Evolutionary conservation across 2,113 vertebrate genomes (phyloP).

Genomic region (Larimichthys crocea): DNA sequence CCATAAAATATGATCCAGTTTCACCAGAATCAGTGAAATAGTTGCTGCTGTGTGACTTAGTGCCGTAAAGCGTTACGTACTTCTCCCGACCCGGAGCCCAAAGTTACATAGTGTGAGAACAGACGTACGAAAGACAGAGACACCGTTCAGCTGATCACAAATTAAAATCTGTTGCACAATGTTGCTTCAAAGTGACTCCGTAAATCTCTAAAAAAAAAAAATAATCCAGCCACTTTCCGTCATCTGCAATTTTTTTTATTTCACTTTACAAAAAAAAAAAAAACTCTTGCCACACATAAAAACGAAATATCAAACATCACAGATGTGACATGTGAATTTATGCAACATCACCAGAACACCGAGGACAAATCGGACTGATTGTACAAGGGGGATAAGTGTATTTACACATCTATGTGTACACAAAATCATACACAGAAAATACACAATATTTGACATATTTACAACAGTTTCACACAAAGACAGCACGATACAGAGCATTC

Average conservation of each 20-base stretch:
- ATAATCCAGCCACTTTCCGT: conserved; percentile 42
- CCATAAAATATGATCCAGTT: too few species aligned
- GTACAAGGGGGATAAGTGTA: conserved; percentile 62
- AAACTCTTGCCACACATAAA: conserved; percentile 67
- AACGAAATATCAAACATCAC: conserved; percentile 75
- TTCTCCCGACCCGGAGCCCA: too few species aligned
- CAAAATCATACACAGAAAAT: conserved; percentile 75
- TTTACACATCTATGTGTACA: conserved; percentile 70
- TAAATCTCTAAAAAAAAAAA: not conserved
- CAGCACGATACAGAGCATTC: conserved; percentile 74
- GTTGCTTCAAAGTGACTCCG: too few species aligned
- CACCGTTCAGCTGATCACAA: too few species aligned
- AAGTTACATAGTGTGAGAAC: too few species aligned
- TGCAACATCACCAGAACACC: conserved; percentile 64
- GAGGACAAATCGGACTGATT: conserved; percentile 58
- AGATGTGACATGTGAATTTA: conserved; percentile 51
- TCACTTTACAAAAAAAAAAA: conserved; percentile 74
- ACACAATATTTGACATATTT: conserved; percentile 73
- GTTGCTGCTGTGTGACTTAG: too few species aligned
- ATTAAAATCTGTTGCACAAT: too few species aligned
- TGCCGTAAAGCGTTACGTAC: too few species aligned
- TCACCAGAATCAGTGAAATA: too few species aligned
- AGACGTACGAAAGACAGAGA: too few species aligned
- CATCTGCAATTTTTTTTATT: conserved; percentile 77
- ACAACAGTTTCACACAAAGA: conserved; percentile 65